Percentiles rank a stretch among this genome's conserved stretches.
Conservation (phyloP, 2,888 invertebrate species). For the Scaeva pyrastri region DNA sequence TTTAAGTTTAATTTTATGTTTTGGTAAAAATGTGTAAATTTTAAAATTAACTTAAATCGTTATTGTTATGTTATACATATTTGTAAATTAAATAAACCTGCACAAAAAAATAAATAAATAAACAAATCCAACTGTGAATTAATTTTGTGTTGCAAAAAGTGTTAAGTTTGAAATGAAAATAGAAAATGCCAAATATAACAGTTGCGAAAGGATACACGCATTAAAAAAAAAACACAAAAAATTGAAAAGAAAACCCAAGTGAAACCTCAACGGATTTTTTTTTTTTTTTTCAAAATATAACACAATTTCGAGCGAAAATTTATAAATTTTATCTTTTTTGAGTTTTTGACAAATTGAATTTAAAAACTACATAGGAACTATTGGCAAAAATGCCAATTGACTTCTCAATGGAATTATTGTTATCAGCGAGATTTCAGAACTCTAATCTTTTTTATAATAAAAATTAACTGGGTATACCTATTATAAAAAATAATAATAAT, state of each 20-base stretch:
- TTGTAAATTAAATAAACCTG: too few species aligned
- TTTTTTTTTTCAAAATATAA: neutral
- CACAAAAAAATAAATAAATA: neutral
- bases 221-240: neutral
- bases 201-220: constrained; percentile 49
- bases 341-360: too few species aligned
- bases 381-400: too few species aligned
- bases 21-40: neutral
- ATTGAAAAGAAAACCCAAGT: neutral
- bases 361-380: too few species aligned
- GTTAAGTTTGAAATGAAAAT: constrained; percentile 22
- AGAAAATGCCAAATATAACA: neutral
- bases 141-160: neutral
- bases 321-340: neutral
- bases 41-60: too few species aligned
- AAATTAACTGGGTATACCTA: too few species aligned
- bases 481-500: too few species aligned
- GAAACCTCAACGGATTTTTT: neutral
- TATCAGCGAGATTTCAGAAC: too few species aligned
- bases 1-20: neutral
- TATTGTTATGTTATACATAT: too few species aligned
- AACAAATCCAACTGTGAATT: neutral
- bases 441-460: too few species aligned
- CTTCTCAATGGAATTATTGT: too few species aligned
- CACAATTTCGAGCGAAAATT: neutral